Base-by-base conservation (phyloP, 2,888 invertebrate species). In the Sarcophaga caerulescens region DNA sequence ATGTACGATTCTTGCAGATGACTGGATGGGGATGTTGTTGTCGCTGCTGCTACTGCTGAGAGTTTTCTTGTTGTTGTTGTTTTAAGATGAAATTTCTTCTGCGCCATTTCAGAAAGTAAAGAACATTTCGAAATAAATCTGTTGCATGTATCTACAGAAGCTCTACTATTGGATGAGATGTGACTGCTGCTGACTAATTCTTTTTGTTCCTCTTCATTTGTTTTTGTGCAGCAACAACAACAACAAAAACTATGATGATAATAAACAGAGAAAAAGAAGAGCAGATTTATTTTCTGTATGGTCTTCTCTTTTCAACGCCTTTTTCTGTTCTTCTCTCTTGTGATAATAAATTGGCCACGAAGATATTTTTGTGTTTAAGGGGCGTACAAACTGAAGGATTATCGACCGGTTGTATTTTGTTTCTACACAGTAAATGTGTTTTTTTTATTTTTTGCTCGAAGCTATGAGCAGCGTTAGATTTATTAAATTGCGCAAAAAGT, bases 101-200 rank as follows among this genome's bases (percentile, higher is more conserved):
- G 69, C 52, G 52, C 52, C 52, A 52, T 52, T 35, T 25, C 65
- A 19, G 12, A 14, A 52, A 52, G 17, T 0, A 52, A 47, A 52
- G 52, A 52, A 52, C 17, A 5, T 14, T 4, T 2, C 10, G 17
- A 52, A 14, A 69, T 57, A 86, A 86, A 84, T 86, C 86, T 84
- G 86, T 81, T 81, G 84, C 62, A 69, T 59, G 65, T 21, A 52
- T 35, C 35, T 59, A 69, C 62, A 84, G 86, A 81, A 78, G 66
- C 66, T 19, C 78, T 86, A 60, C 81, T 52, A 86, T 86, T 86
- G 86, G 86, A 78, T 81, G 86, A 81, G 52, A 35, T 35, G 35
- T 35, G 35, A 35, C 35, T 35, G 35, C 35, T 8, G 35, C 35
- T 86, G 81, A 84, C 86, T 81, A 86, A 69, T 85, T 85, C 74